phyloP scores from a whole-genome alignment of 2,113 vertebrate genomes.

The Tenebrosternarchus preto region DNA sequence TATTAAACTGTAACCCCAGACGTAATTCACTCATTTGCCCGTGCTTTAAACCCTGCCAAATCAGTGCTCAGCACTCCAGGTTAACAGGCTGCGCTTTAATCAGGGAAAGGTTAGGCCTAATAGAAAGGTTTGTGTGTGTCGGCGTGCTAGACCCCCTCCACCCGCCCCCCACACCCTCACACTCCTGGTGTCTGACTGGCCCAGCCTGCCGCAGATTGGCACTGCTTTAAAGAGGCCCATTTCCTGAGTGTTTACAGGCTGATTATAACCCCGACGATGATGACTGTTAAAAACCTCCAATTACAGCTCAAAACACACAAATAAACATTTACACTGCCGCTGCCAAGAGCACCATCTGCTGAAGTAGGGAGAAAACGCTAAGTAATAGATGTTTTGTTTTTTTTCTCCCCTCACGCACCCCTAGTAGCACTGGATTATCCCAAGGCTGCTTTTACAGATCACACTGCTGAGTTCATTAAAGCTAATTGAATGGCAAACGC shows the following conservation, averaged over 20 bases:
- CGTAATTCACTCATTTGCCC: conserved; percentile 70
- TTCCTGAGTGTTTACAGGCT: conserved; percentile 79
- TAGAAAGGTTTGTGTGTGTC: conserved; percentile 54
- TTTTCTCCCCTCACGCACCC: conserved; percentile 27
- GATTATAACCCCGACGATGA: conserved; percentile 82
- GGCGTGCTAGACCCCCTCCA: conserved; percentile 19
- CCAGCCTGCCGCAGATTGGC: conserved; percentile 58
- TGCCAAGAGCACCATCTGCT: conserved; percentile 93
- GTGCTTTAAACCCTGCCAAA: conserved; percentile 71
- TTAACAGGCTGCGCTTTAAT: conserved; percentile 71
- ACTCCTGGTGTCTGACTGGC: conserved; percentile 43
- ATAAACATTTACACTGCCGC: conserved; percentile 87
- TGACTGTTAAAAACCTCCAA: conserved; percentile 83
- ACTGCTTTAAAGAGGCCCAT: conserved; percentile 62
- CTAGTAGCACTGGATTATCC: conserved; percentile 75
- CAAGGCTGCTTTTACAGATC: conserved; percentile 82
- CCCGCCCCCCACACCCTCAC: conserved; percentile 29
- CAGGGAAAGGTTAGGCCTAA: conserved; percentile 63
- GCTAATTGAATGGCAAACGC: conserved; percentile 82
- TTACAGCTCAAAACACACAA: conserved; percentile 85
- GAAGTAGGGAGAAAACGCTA: conserved; percentile 73
- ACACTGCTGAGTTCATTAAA: conserved; percentile 80
- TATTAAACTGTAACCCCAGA: conserved; percentile 76
- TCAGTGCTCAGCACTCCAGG: conserved; percentile 66
- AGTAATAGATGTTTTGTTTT: conserved; percentile 73